Conservation (phyloP, 2,888 invertebrate genomes). For the Idaea aversata region DNA sequence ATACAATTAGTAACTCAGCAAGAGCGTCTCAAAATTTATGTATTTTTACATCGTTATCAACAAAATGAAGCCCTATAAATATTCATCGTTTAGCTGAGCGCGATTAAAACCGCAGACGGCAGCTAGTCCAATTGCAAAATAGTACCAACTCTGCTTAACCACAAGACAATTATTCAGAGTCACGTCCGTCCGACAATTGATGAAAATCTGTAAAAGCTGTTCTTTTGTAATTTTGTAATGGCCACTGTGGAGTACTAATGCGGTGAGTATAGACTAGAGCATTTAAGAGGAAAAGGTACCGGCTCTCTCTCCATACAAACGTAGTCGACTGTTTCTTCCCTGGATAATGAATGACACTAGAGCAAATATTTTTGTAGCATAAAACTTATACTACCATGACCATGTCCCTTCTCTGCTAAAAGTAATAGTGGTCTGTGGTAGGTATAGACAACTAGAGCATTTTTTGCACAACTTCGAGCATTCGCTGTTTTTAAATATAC, state of each 20-base stretch:
- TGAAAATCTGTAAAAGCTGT: slow-evolving; percentile 31
- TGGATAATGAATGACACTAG: too few species aligned
- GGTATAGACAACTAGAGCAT: too few species aligned
- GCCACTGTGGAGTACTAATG: not conserved
- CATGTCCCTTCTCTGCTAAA: too few species aligned
- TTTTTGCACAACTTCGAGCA: too few species aligned
- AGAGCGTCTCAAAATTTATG: not conserved
- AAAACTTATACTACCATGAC: too few species aligned
- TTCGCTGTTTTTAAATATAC: too few species aligned
- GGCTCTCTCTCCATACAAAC: too few species aligned
- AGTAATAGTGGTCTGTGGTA: too few species aligned
- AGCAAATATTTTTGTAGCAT: too few species aligned
- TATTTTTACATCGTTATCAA: not conserved
- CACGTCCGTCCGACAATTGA: slow-evolving; percentile 30
- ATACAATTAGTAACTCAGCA: not conserved
- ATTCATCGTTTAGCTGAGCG: not conserved
- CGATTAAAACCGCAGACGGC: not conserved
- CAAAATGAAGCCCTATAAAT: not conserved
- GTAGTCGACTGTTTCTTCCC: too few species aligned
- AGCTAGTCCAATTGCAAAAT: slow-evolving; percentile 8
- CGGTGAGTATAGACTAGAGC: too few species aligned
- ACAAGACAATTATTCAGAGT: slow-evolving; percentile 27
- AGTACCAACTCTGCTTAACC: slow-evolving; percentile 4
- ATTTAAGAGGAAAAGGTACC: too few species aligned
- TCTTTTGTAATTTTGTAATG: not conserved